Evolutionary conservation across 2,888 invertebrate genomes (phyloP), one percentile per base, ranked within the genome.

Genomic region (Actias luna): DNA sequence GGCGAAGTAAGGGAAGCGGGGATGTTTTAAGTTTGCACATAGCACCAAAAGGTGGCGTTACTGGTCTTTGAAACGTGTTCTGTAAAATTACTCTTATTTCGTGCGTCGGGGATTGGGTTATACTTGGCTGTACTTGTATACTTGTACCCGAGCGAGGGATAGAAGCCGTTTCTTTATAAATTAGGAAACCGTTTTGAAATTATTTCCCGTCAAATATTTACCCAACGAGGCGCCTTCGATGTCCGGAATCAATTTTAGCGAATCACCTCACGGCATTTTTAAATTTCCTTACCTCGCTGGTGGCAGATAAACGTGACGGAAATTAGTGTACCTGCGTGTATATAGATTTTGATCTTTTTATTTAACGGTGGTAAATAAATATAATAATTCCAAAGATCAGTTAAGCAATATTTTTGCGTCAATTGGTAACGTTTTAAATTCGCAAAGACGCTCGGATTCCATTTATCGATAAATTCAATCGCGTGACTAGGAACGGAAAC

Each of bases 211-310:
- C 84, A 84, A 89, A 87, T 82, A 85, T 88, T 89, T 88, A 82
- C 87, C 83, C 76, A 78, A 73, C 78, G 82, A 83, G 83, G 82
- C 81, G 80, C 75, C 77, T 82, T 79, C 84, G 78, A 85, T 85
- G 83, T 88, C 84, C 85, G 85, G 83, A 89, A 88, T 90, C 86
- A 88, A 91, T 90, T 89, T 89, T 79, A 76, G 72, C 75, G 82
- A 87, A 85, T 85, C 78, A 78, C 82, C 84, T 82, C 82, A 72
- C 76, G 71, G 78, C 77, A 82, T 85, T 85, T 87, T 79, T 84
- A 84, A 1, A 50, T 86, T 86, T 88, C 83, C 79, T 79, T 77
- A 78, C 79, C 79, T 72, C 70, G 72, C 78, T 82, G 81, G 84
- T 83, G 86, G 82, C 81, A 73, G 77, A 73, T 73, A 68, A 78